Percentiles rank a stretch among this genome's conserved stretches.
These are phyloP conservation scores for Paramuricea clavata DNA, from an alignment of 92 coral and sea anemone species.

Conservation along the genomic window DNA sequence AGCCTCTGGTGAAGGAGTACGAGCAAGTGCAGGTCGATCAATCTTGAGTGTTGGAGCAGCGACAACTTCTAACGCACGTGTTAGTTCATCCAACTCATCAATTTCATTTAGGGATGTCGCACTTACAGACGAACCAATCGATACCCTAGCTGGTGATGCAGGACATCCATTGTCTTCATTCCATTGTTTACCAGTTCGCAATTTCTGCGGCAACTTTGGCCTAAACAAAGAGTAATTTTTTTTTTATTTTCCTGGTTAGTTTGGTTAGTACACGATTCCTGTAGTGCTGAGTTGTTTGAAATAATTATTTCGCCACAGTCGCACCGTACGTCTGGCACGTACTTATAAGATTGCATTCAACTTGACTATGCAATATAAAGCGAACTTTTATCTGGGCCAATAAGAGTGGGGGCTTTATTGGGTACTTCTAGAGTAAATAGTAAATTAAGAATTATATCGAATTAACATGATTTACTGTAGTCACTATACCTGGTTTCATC, in stretches of 20 bases:
- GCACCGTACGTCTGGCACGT: no score
- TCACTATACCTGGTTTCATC: conserved; percentile 19
- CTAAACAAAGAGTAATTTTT: no score
- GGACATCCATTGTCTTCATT: conserved; percentile 28
- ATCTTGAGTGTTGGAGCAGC: neutral
- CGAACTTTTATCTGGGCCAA: no score
- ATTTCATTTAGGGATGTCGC: conserved; percentile 29
- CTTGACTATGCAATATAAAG: no score
- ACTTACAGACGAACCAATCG: conserved; percentile 20
- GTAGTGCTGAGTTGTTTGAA: no score
- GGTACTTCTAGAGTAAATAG: no score
- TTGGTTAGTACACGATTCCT: neutral
- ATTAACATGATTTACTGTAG: no score
- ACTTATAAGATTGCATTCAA: no score
- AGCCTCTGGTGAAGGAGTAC: conserved; percentile 12
- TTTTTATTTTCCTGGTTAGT: no score
- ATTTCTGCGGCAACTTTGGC: conserved; percentile 37
- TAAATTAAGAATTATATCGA: no score
- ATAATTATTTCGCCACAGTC: no score
- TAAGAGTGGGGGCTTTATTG: no score
- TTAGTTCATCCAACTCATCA: conserved; percentile 30
- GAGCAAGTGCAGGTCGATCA: neutral
- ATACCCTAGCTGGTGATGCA: conserved; percentile 28
- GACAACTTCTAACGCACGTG: neutral
- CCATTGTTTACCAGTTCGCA: conserved; percentile 16